Evolutionary conservation across 2,113 vertebrate genomes (phyloP), one percentile per base, ranked within the genome.

Genomic region (Oplegnathus fasciatus): DNA sequence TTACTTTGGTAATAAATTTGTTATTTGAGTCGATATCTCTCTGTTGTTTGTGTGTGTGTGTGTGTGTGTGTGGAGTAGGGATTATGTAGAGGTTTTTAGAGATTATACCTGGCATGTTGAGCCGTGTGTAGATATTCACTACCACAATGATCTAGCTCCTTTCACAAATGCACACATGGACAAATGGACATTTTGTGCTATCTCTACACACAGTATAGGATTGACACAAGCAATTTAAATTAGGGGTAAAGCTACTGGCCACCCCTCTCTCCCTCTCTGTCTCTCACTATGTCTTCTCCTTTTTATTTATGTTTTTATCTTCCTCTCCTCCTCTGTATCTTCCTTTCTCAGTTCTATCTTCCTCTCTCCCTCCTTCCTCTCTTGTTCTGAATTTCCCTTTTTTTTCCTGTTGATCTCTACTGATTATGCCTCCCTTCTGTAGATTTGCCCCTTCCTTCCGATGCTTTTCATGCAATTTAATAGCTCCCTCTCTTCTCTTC

Each of bases 221-320:
- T 73, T 92, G 84, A 87, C 88, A 88, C 78, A 67, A 85, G 79
- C 80, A 83, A 78, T 93, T 93, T 89, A 75, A 91, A 88, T 88
- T 87, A 86, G 60, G 65, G 54, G 26, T 66, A 83, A 71, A 88
- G 70, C 75, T 32, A 69, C 30, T 58, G 65, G 60, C 37, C 62
- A 58, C n/a, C 26, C 37, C 42, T 62, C 60, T 81, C 74, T 66
- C n/a, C 73, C 68, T 82, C 96, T 96, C 91, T 94, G 92, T 95
- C 90, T 92, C 1, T 66, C 73, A 20, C 42, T 78, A 91, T 94
- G 40, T 66, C 57, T 86, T 62, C 75, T 71, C 79, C 81, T 82
- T 74, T 78, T 62, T 79, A 71, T 89, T 78, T 83, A 34, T 92
- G 96, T 95, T 89, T 94, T 94, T 96, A 96, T 96, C 91, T 88